These are phyloP conservation scores for Zapornia atra DNA, from an alignment of 2,113 vertebrate genomes.

Conservation along the genomic window DNA sequence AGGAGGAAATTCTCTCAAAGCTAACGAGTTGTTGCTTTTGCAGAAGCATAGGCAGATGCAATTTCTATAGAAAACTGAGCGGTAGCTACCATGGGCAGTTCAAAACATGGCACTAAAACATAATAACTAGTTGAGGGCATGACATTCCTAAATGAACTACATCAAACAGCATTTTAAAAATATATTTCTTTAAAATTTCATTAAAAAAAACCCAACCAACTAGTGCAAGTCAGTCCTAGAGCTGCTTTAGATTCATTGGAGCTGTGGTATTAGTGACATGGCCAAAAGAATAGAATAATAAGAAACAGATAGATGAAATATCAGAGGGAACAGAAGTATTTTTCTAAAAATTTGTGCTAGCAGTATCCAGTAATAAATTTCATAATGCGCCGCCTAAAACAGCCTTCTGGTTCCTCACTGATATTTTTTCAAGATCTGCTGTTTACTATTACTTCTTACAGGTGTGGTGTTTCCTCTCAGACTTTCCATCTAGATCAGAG, in stretches of 20 bases:
- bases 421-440: slow-evolving; percentile 34
- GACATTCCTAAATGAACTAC: not conserved
- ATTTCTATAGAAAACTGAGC: not conserved
- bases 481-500: slow-evolving; percentile 21
- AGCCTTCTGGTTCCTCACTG: not conserved
- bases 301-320: not conserved
- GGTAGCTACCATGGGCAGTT: not conserved
- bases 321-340: slow-evolving; percentile 1
- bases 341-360: not conserved
- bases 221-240: not conserved
- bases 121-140: not conserved
- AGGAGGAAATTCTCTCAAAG: not conserved
- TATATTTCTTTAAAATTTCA: not conserved
- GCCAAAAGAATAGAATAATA: not conserved
- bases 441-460: slow-evolving; percentile 15
- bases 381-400: slow-evolving; percentile 13
- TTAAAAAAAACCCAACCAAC: not conserved
- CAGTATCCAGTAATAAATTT: not conserved
- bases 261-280: not conserved
- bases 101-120: not conserved
- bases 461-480: slow-evolving; percentile 36
- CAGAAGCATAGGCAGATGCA: not conserved
- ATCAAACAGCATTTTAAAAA: not conserved
- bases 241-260: not conserved
- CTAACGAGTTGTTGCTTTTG: not conserved